These are phyloP conservation scores for Oryctes rhinoceros DNA, from an alignment of 1,140 invertebrate species.

Conservation along the genomic window DNA sequence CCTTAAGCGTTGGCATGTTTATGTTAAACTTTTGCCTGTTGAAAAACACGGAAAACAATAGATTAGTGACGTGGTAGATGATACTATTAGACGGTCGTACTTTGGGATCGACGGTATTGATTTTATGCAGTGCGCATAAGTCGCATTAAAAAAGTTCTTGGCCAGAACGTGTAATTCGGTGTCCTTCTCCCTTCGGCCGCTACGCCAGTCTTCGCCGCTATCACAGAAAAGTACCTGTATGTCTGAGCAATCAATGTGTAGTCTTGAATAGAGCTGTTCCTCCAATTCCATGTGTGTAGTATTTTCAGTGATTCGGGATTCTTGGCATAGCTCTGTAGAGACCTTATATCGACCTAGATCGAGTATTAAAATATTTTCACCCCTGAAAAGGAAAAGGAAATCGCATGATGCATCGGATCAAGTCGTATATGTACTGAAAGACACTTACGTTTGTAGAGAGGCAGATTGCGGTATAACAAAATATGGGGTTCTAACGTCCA, in stretches of 20 bases:
- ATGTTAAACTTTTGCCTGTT: conserved; percentile 80
- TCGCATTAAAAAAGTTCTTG: conserved; percentile 61
- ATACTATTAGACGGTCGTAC: conserved; percentile 40
- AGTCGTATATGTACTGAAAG: neutral
- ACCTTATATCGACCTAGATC: conserved; percentile 78
- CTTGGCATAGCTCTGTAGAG: conserved; percentile 78
- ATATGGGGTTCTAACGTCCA: conserved; percentile 82
- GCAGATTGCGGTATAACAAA: conserved; percentile 81
- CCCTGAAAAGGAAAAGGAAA: conserved; percentile 52
- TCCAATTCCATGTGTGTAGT: conserved; percentile 85
- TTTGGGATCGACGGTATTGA: conserved; percentile 54
- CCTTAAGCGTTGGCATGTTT: conserved; percentile 74
- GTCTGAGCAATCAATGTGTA: conserved; percentile 69
- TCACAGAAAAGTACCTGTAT: conserved; percentile 73
- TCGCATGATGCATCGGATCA: neutral
- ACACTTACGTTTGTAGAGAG: conserved; percentile 76
- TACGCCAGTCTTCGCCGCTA: conserved; percentile 79
- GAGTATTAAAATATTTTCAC: conserved; percentile 75
- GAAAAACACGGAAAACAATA: conserved; percentile 43
- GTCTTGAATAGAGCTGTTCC: conserved; percentile 80
- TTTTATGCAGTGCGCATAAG: conserved; percentile 53
- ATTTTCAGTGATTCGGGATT: conserved; percentile 74
- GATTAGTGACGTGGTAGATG: no score
- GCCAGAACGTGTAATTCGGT: conserved; percentile 81
- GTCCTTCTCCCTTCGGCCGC: conserved; percentile 73